Evolutionary conservation across 2,113 vertebrate genomes (phyloP).

Genomic region (Siniperca chuatsi): DNA sequence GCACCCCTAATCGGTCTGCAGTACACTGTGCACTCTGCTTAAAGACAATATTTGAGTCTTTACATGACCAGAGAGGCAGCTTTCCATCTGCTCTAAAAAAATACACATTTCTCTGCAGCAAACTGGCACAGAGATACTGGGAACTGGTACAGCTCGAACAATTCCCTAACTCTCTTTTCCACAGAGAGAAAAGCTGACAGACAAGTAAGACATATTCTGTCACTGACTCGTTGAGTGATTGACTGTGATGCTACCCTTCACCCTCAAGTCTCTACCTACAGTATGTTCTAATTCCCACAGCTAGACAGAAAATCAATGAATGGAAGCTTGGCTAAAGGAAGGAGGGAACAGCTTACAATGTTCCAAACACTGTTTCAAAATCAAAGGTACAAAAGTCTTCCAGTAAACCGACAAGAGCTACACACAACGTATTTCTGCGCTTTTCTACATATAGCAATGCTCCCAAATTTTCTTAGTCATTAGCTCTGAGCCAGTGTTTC

Average conservation of each 20-base stretch:
- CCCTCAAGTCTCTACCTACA: conserved; percentile 47
- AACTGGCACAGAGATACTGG: conserved; percentile 13
- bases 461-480: conserved; percentile 21
- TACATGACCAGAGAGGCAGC: conserved; percentile 12
- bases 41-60: conserved; percentile 48
- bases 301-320: conserved; percentile 75
- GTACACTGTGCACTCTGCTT: conserved; percentile 14
- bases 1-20: conserved; percentile 19
- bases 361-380: conserved; percentile 32
- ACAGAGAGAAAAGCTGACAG: conserved; percentile 22
- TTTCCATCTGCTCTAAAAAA: conserved; percentile 29
- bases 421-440: too few relatives aligned
- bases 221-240: conserved; percentile 42
- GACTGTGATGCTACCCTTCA: conserved; percentile 55
- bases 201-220: conserved; percentile 36
- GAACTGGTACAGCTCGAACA: conserved; percentile 19
- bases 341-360: conserved; percentile 15
- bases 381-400: conserved; percentile 36
- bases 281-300: conserved; percentile 66
- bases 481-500: conserved; percentile 22
- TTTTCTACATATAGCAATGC: too few relatives aligned
- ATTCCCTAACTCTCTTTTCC: conserved; percentile 19
- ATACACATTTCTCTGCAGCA: conserved; percentile 40
- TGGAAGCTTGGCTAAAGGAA: not conserved
- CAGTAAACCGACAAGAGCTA: not conserved